Evolutionary conservation across 2,113 vertebrate species (phyloP).

Genomic region (Saiga tatarica): DNA sequence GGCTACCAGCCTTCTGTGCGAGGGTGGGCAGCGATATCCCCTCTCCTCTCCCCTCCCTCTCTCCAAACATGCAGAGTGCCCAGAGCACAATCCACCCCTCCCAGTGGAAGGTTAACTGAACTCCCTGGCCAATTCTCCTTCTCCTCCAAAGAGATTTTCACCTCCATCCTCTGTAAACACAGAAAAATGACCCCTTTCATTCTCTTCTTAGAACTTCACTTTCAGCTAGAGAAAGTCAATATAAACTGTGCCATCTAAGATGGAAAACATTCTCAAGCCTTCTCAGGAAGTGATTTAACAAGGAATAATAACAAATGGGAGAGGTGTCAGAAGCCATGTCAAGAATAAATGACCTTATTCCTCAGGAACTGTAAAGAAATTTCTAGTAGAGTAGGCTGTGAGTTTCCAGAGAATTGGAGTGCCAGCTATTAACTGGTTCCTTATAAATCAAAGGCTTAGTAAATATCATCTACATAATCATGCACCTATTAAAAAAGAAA

Average conservation of each 20-base stretch:
- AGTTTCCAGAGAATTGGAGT: constrained; percentile 50
- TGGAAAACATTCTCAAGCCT: constrained; percentile 54
- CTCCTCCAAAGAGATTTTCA: constrained; percentile 35
- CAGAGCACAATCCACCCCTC: neutral
- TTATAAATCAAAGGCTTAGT: constrained; percentile 60
- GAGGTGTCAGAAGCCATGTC: constrained; percentile 51
- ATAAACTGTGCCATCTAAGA: neutral
- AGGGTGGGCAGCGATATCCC: neutral
- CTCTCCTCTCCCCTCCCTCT: neutral
- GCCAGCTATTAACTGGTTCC: constrained; percentile 42
- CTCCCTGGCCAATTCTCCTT: neutral
- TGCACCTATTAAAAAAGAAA: constrained; percentile 55
- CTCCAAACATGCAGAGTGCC: neutral
- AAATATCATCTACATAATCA: constrained; percentile 39
- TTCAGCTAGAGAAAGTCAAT: constrained; percentile 53
- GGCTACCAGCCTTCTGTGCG: neutral
- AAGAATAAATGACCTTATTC: constrained; percentile 14
- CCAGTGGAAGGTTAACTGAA: neutral
- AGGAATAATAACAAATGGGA: constrained; percentile 55
- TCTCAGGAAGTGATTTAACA: constrained; percentile 62
- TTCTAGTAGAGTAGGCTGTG: constrained; percentile 15
- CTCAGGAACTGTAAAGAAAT: neutral
- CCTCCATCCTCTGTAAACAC: constrained; percentile 24
- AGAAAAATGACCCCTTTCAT: constrained; percentile 66
- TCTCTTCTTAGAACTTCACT: constrained; percentile 16